Conservation (phyloP, 2,113 vertebrate genomes). For the Silurus asotus region DNA sequence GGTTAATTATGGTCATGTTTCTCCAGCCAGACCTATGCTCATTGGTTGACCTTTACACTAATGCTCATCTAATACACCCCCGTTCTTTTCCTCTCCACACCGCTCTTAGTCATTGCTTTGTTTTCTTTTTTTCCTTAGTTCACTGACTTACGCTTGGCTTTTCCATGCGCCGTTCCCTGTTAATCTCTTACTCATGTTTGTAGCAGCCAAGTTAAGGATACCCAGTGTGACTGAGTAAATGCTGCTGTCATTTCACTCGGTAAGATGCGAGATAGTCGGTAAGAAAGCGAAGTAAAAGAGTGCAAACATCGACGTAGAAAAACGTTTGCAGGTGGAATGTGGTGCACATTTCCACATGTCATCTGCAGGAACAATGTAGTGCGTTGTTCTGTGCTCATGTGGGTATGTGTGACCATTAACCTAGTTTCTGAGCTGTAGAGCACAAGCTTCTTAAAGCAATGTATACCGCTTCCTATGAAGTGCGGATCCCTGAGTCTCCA, state of each 20-base stretch:
- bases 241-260: neutral
- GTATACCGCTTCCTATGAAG: slow-evolving; percentile 46
- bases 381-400: slow-evolving; percentile 69
- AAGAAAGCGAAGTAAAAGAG: neutral
- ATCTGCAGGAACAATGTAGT: slow-evolving; percentile 64
- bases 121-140: neutral
- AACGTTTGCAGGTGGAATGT: neutral
- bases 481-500: slow-evolving; percentile 43
- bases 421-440: slow-evolving; percentile 66
- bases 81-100: neutral
- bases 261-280: neutral
- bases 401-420: slow-evolving; percentile 71
- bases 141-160: slow-evolving; percentile 1
- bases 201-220: neutral
- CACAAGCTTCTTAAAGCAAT: slow-evolving; percentile 61
- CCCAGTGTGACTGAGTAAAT: neutral
- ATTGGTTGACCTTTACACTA: slow-evolving; percentile 66
- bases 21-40: slow-evolving; percentile 49
- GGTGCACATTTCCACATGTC: slow-evolving; percentile 45
- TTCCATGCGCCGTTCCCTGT: neutral
- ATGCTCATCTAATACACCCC: slow-evolving; percentile 35
- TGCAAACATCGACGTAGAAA: neutral
- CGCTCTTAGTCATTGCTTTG: neutral
- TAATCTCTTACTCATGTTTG: neutral
- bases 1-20: slow-evolving; percentile 29